Percentiles rank a stretch among this genome's conserved stretches.
Evolutionary conservation across 2,797 vertebrate genomes (phyloP).

Genomic region (Ctenopoma multispine): DNA sequence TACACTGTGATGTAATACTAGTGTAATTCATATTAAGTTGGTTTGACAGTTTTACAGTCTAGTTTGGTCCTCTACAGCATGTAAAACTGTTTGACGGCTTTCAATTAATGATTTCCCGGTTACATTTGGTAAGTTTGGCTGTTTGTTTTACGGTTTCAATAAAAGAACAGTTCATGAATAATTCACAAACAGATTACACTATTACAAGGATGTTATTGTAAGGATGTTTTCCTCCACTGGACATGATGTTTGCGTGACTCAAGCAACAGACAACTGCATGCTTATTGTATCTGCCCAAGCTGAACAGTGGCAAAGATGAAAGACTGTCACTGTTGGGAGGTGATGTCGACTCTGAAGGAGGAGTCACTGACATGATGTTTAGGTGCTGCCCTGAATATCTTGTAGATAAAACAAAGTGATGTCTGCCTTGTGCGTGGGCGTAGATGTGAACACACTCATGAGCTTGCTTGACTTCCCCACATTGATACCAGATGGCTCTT

Average conservation of each 20-base stretch:
- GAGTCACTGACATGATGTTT: conserved; percentile 64
- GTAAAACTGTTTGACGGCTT: neutral
- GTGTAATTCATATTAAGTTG: neutral
- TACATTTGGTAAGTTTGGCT: neutral
- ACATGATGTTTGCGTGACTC: conserved; percentile 3
- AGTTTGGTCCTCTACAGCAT: neutral
- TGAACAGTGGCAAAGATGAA: conserved; percentile 10
- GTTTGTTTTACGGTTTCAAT: conserved; percentile 19
- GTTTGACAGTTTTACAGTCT: neutral
- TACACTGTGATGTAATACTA: too few relatives aligned
- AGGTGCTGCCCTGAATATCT: conserved; percentile 56
- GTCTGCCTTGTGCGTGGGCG: conserved; percentile 29
- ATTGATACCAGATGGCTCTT: conserved; percentile 88
- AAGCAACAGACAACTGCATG: conserved; percentile 6
- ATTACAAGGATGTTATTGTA: neutral
- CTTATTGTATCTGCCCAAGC: conserved; percentile 2
- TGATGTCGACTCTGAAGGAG: conserved; percentile 7
- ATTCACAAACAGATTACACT: neutral
- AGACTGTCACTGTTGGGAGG: conserved; percentile 12
- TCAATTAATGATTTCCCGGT: neutral
- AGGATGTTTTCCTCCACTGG: conserved; percentile 1
- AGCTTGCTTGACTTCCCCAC: conserved; percentile 81
- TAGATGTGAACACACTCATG: conserved; percentile 55
- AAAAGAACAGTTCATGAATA: neutral
- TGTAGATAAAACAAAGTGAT: conserved; percentile 34